Evolutionary conservation across 2,797 vertebrate species (phyloP), one percentile per base, ranked within the genome.

Genomic region (Phoxinus dragarum): DNA sequence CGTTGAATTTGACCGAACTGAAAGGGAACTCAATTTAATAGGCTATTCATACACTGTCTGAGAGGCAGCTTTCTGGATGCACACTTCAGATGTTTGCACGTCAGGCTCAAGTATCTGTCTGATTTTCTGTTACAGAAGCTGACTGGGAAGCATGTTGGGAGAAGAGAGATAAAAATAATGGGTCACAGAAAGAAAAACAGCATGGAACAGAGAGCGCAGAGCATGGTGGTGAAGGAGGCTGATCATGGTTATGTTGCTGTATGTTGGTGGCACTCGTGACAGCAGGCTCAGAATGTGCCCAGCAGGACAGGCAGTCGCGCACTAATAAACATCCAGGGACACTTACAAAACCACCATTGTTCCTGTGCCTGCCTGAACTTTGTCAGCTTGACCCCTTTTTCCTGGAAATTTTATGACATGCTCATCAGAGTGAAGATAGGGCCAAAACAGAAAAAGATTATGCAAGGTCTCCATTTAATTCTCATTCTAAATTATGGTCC

Each of bases 311-410:
- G 76, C 72, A 59, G 80, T 86, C 83, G 78, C 34, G 64, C 73
- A 78, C 84, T 80, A 89, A 86, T 89, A 89, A 90, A 88, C 83
- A 86, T 77, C 87, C 77, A 83, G 67, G 87, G 85, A 82, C 78
- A 84, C 52, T 47, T 73, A 88, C 83, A 90, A 89, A 90, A 86
- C 84, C 86, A 64, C 77, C 82, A 89, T 86, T 88, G 88, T 90
- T 86, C 77, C 72, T 61, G 61, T 75, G 69, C 86, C 68, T 88
- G 88, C 27, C 56, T 79, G 82, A 85, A 84, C 72, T 77, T 75
- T 84, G 54, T 86, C 80, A 83, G 47, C 84, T 84, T 67, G 40
- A 72, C 81, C 81, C 78, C 59, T 75, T 85, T 75, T 69, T 59
- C 67, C 74, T 73, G 4, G 59, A 73, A 42, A 81, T 77, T 67